These are phyloP conservation scores for Guaruba guarouba DNA, from an alignment of 2,113 vertebrate genomes.

Conservation along the genomic window DNA sequence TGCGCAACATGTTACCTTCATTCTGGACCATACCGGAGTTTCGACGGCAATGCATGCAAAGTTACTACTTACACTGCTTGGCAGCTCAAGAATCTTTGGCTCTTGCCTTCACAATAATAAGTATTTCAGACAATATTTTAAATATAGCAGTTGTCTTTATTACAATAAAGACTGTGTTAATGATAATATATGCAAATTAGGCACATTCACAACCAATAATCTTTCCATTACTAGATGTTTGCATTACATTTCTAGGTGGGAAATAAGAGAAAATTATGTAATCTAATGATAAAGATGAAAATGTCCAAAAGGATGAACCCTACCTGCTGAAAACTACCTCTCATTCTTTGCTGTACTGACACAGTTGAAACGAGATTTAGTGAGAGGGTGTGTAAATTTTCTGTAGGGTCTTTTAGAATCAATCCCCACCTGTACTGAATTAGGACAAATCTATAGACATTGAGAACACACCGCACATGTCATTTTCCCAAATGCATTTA, in stretches of 20 bases:
- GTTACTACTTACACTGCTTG: neutral
- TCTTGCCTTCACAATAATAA: neutral
- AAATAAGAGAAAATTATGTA: neutral
- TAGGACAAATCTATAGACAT: constrained; percentile 55
- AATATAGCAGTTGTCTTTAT: neutral
- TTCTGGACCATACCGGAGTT: neutral
- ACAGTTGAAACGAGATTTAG: neutral
- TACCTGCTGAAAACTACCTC: neutral
- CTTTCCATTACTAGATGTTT: neutral
- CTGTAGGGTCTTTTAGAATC: neutral
- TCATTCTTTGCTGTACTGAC: neutral
- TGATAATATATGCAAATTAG: neutral
- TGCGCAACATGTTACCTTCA: neutral
- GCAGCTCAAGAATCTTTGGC: neutral
- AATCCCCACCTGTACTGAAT: constrained; percentile 38
- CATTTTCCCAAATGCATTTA: constrained; percentile 54
- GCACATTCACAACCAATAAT: neutral
- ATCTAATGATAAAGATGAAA: neutral
- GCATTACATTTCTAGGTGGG: neutral
- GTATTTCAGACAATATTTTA: neutral
- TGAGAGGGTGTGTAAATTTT: neutral
- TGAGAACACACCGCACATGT: neutral
- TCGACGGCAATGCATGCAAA: neutral
- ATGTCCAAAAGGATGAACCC: neutral
- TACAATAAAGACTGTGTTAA: neutral